These are phyloP conservation scores for Toxonevra muliebris DNA, from an alignment of 2,888 invertebrate genomes.

Conservation along the genomic window DNA sequence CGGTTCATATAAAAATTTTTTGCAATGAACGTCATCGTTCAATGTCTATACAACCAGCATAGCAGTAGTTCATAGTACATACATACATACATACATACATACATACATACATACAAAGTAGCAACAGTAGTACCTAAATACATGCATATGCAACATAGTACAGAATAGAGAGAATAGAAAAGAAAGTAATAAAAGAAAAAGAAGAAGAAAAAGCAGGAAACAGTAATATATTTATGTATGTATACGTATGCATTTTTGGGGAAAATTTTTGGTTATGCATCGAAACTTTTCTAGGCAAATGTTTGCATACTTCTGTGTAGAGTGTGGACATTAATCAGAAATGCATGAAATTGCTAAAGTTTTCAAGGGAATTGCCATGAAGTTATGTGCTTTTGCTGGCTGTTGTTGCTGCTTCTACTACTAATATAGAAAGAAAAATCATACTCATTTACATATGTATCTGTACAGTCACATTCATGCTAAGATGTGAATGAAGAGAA, in stretches of 20 bases:
- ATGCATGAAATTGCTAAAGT: conserved; percentile 58
- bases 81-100: not conserved
- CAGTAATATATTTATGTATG: no score
- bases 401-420: conserved; percentile 9
- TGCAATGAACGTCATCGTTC: no score
- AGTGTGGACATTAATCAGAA: conserved; percentile 55
- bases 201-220: no score
- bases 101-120: not conserved
- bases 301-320: conserved; percentile 34
- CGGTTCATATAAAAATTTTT: no score
- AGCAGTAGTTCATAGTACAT: not conserved
- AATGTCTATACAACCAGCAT: no score
- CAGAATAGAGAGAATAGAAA: no score
- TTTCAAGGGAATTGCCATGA: conserved; percentile 39
- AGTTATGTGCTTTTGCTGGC: conserved; percentile 27
- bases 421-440: not conserved
- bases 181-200: no score
- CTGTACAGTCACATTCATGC: not conserved
- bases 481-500: not conserved
- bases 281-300: not conserved
- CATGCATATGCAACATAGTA: no score
- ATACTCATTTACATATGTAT: not conserved
- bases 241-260: no score
- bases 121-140: not conserved
- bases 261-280: not conserved